These are phyloP conservation scores for Pandemis corylana DNA, from an alignment of 2,888 invertebrate genomes.

Conservation along the genomic window DNA sequence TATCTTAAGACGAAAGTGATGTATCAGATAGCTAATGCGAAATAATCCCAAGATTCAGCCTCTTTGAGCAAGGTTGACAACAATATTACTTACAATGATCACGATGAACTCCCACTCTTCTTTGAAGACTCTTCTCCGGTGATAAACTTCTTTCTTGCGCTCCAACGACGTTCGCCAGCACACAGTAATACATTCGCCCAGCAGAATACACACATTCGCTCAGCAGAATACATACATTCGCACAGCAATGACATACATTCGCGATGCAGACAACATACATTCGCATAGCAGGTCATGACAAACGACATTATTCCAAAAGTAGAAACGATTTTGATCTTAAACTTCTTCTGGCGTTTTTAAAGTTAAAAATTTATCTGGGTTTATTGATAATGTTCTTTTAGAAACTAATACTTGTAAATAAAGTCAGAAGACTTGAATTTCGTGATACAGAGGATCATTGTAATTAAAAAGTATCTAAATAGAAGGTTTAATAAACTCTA, in stretches of 20 bases:
- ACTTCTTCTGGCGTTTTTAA: background rate
- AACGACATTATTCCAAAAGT: background rate
- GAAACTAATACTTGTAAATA: no score
- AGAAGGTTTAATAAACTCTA: no score
- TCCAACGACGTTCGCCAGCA: conserved; percentile 22
- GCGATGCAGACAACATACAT: conserved; percentile 20
- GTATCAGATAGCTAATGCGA: background rate
- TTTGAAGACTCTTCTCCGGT: background rate
- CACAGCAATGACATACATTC: conserved; percentile 27
- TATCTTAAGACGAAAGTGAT: background rate
- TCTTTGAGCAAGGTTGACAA: background rate
- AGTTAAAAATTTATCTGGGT: background rate
- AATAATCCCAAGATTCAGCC: background rate
- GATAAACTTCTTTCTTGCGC: conserved; percentile 26
- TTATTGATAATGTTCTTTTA: background rate
- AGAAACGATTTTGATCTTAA: background rate
- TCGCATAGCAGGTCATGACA: conserved; percentile 7
- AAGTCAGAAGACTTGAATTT: no score
- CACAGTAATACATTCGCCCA: conserved; percentile 27
- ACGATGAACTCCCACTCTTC: background rate
- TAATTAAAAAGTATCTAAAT: no score
- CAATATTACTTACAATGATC: background rate
- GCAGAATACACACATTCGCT: conserved; percentile 29
- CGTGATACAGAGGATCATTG: no score
- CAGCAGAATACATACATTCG: conserved; percentile 24